Evolutionary conservation across 2,888 invertebrate genomes (phyloP).

Genomic region (Globia sparganii): DNA sequence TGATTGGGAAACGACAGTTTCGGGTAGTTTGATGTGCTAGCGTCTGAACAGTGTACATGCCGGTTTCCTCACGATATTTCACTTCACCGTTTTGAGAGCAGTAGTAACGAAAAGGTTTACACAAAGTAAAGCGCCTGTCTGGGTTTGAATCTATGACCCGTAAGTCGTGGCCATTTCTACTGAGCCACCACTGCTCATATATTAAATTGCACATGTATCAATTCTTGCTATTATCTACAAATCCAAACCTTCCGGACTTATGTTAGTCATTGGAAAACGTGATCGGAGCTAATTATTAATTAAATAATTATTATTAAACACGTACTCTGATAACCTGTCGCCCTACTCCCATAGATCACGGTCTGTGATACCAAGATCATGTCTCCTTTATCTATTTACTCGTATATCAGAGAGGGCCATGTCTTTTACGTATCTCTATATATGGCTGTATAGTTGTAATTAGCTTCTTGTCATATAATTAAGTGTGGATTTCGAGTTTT

Average conservation of each 20-base stretch:
- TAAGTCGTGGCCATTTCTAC: not conserved
- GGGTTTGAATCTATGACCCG: not conserved
- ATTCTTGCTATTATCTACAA: not conserved
- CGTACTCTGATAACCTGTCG: conserved; percentile 68
- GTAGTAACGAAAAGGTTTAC: not conserved
- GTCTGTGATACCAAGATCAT: conserved; percentile 61
- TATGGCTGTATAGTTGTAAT: not conserved
- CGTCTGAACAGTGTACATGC: too few relatives aligned
- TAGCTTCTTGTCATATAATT: not conserved
- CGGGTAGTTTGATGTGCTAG: too few relatives aligned
- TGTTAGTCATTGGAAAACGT: conserved; percentile 25
- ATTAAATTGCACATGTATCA: not conserved
- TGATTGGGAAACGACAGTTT: too few relatives aligned
- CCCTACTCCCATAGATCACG: conserved; percentile 66
- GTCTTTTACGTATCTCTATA: not conserved
- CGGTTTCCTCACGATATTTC: not conserved
- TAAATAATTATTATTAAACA: conserved; percentile 55
- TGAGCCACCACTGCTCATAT: not conserved
- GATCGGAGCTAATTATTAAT: conserved; percentile 59
- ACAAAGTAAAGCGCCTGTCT: not conserved
- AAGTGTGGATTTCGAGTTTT: not conserved
- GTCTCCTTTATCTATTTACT: conserved; percentile 52
- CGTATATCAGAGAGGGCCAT: conserved; percentile 24
- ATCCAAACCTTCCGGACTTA: not conserved
- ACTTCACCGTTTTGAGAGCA: not conserved